Base-by-base conservation (phyloP, 2,888 invertebrate species). In the Oscheius sp. region DNA sequence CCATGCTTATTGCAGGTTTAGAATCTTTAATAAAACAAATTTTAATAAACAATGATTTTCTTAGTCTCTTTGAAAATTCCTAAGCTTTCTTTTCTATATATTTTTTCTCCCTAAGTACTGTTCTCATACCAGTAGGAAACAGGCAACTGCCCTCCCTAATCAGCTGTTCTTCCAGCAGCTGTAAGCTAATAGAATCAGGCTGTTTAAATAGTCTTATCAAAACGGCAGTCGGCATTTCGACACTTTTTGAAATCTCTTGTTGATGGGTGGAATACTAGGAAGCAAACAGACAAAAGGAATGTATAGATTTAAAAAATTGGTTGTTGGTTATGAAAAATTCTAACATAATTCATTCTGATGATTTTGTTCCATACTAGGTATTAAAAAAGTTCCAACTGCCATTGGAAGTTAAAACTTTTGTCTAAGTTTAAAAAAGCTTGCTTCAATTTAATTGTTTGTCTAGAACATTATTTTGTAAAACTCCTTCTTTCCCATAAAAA, bases 141-240 rank as follows among this genome's bases (percentile, higher is more conserved):
- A 50, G 2, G 9, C 50, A 0, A 20, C 41, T 41, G 47, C 47
- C 47, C 20, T 24, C 47, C 47, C 20, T 20, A 30, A 47, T 51
- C 33, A 54, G 54, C 32, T 54, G 32, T 33, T 33, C 5, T 24
- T 20, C 33, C n/a, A n/a, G n/a, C n/a, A 9, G n/a, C 33, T 54
- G 9, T 3, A 30, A n/a, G 9, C 28, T 54, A 54, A 54, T 54
- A 20, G 33, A 33, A 14, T 5, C 20, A 54, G 54, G 33, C 36
- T 54, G 33, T 20, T 33, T 33, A 54, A 54, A 54, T 54, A 54
- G 32, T 54, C 54, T 54, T 54, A 54, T 54, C 54, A 14, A 12
- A 22, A 2, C 20, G 9, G 33, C 20, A 17, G 26, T 22, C 26
- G 28, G 28, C 50, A 50, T 50, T 50, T 28, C 12, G 26, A 50